Evolutionary conservation across 1,140 invertebrate species (phyloP), one percentile per base, ranked within the genome.

Genomic region (Brachionus asplanchnoidis): DNA sequence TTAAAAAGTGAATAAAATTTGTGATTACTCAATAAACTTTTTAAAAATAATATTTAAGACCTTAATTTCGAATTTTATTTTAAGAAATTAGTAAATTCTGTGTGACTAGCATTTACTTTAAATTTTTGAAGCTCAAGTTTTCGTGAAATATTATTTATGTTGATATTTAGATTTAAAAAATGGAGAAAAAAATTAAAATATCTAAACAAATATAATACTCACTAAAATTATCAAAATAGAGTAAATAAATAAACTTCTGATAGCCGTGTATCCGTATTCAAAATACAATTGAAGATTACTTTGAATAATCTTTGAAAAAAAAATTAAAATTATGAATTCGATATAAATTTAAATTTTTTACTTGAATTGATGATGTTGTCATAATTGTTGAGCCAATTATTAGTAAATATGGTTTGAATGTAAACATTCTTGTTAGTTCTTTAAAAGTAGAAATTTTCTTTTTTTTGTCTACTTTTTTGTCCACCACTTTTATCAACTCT

Each of bases 221-320:
- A 73, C 79, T 40, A 82, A 82, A 9, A 82, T 17, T 20, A 56
- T 68, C 20, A 82, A 11, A 42, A 68, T 68, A 14, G 3, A 40
- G n/a, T 20, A 20, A 7, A 73, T 73, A 20, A 82, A 82, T 14
- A 42, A 46, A 28, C 23, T 28, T 12, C 42, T 82, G 1, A 82
- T 82, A 7, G 79, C 79, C 11, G 28, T 82, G n/a, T 82, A 82
- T 6, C 53, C 32, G 28, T 65, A 82, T 36, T 82, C 79, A 82
- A 82, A 82, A 68, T 82, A 82, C n/a, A 82, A 11, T 14, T 82
- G 79, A 17, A 82, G 79, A 68, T 82, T 82, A 11, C 17, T 42
- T 82, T 82, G 79, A 65, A 82, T 65, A 3, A 82, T 68, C 79
- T 82, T 36, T 36, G 32, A 36, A 36, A 36, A 44, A 46, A 65